Evolutionary conservation across 2,888 invertebrate genomes (phyloP).

Genomic region (Elmis aenea): DNA sequence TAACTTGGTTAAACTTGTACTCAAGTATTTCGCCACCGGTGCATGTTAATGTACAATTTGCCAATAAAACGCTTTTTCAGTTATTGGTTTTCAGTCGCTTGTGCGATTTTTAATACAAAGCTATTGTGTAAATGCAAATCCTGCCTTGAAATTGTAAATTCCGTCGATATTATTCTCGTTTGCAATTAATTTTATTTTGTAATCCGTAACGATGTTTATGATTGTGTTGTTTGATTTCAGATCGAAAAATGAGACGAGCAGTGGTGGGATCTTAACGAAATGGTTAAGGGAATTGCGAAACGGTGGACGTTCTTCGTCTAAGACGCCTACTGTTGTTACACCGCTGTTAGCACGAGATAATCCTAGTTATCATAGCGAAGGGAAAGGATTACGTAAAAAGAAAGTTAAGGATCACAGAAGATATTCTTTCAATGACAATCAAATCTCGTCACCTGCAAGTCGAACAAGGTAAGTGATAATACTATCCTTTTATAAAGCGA

Average conservation of each 20-base stretch:
- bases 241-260: slow-evolving; percentile 5
- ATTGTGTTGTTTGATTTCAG: slow-evolving; percentile 4
- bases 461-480: slow-evolving; percentile 27
- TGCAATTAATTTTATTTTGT: no score
- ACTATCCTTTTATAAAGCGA: no score
- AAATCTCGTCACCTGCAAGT: slow-evolving; percentile 17
- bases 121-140: no score
- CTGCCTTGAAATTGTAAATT: no score
- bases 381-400: slow-evolving; percentile 23
- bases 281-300: slow-evolving; percentile 29
- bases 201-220: no score
- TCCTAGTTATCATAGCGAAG: slow-evolving; percentile 26
- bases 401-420: slow-evolving; percentile 22
- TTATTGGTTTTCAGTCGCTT: no score
- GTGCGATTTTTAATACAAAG: no score
- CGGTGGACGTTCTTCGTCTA: slow-evolving; percentile 9
- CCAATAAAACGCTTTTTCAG: no score
- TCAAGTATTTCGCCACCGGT: no score
- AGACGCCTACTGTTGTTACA: neutral
- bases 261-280: slow-evolving; percentile 18
- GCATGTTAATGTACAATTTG: no score
- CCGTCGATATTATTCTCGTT: no score
- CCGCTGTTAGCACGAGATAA: slow-evolving; percentile 15
- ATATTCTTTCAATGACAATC: slow-evolving; percentile 30
- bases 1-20: no score